Evolutionary conservation across 2,113 vertebrate genomes (phyloP).

Genomic region (Sula dactylatra): DNA sequence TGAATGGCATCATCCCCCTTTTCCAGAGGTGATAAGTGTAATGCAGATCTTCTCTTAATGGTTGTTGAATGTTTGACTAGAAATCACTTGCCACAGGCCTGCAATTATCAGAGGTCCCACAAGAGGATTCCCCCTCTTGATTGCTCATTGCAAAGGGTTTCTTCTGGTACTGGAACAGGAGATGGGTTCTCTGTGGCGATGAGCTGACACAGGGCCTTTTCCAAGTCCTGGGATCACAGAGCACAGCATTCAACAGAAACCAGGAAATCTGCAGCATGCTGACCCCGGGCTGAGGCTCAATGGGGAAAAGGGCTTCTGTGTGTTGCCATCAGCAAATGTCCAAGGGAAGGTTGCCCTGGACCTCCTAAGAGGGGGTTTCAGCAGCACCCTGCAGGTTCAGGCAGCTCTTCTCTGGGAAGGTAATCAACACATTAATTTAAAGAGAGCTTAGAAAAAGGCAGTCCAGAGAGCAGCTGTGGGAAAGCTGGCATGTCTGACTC

Average conservation of each 20-base stretch:
- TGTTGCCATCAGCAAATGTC: background rate
- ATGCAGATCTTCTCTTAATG: background rate
- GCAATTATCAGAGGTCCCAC: background rate
- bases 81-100: background rate
- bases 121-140: background rate
- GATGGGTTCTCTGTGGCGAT: accelerated
- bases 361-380: background rate
- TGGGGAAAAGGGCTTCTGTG: background rate
- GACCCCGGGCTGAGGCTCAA: background rate
- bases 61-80: background rate
- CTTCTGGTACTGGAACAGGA: background rate
- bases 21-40: background rate
- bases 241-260: background rate
- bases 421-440: background rate
- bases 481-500: background rate
- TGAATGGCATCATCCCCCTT: background rate
- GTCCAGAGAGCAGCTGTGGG: background rate
- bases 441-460: background rate
- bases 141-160: background rate
- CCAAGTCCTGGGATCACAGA: accelerated
- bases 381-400: background rate
- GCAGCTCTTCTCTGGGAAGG: background rate
- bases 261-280: accelerated
- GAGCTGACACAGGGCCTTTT: background rate
- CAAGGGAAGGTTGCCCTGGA: background rate